phyloP scores from a whole-genome alignment of 2,888 invertebrate species.

The Leucoma salicis region DNA sequence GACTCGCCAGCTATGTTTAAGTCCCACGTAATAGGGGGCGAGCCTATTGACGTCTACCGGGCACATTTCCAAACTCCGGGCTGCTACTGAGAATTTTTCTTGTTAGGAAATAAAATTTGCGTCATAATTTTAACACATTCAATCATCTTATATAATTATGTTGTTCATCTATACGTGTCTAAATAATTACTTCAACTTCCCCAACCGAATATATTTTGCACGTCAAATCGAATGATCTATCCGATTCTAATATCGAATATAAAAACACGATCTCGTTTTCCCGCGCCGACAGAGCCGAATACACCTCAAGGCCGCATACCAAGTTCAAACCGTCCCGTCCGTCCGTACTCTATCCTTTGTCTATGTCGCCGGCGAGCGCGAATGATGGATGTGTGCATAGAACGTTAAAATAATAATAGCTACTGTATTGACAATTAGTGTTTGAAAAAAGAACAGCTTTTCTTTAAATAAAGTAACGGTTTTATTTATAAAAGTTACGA shows the following conservation, averaged over 20 bases:
- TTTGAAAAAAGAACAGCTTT: no score
- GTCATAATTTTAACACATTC: no score
- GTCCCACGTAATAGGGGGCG: no score
- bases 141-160: no score
- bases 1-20: no score
- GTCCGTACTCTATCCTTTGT: conserved; percentile 60
- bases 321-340: conserved; percentile 66
- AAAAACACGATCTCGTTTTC: conserved; percentile 60
- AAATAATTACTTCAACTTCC: conserved; percentile 19
- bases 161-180: conserved; percentile 2
- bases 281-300: conserved; percentile 59
- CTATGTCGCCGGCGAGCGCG: conserved; percentile 66
- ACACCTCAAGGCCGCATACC: conserved; percentile 78
- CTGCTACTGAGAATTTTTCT: no score
- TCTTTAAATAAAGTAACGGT: no score
- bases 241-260: conserved; percentile 47
- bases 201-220: conserved; percentile 33
- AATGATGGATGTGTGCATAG: conserved; percentile 64
- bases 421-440: neutral
- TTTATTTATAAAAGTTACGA: no score
- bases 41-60: no score
- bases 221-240: conserved; percentile 46
- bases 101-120: no score
- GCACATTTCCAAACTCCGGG: no score
- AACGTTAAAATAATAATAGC: conserved; percentile 22